phyloP scores from a whole-genome alignment of 2,888 invertebrate genomes.

The Parasteatoda lunata region DNA sequence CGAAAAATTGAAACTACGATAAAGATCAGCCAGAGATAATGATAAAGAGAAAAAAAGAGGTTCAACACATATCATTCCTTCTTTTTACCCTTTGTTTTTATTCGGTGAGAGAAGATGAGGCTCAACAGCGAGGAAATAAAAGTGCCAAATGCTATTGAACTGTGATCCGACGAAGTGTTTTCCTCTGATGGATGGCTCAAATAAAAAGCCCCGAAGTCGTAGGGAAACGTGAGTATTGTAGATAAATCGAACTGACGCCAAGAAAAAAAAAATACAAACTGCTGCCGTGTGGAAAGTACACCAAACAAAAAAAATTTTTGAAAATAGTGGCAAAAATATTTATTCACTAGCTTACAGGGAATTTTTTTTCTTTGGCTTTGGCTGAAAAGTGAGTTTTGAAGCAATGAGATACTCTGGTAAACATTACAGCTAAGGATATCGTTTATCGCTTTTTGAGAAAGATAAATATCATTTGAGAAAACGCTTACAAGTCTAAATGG shows the following conservation, averaged over 20 bases:
- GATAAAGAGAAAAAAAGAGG: constrained; percentile 1
- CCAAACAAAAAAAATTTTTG: not conserved
- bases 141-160: constrained; percentile 46
- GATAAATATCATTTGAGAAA: not conserved
- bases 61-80: constrained; percentile 39
- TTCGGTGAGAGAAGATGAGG: not conserved
- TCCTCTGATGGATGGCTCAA: constrained; percentile 37
- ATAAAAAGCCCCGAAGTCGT: constrained; percentile 43
- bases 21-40: constrained; percentile 26
- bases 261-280: constrained; percentile 11
- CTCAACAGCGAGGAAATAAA: constrained; percentile 37
- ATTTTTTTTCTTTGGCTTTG: not conserved
- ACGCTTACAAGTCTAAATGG: not conserved
- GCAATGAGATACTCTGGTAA: not conserved
- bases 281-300: constrained; percentile 16
- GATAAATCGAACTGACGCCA: constrained; percentile 46
- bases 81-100: not conserved
- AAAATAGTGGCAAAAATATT: constrained; percentile 35
- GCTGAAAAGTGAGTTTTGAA: not conserved
- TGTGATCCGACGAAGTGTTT: constrained; percentile 38
- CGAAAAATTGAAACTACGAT: constrained; percentile 11
- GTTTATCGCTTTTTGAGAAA: not conserved
- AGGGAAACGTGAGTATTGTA: constrained; percentile 20
- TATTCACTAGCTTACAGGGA: constrained; percentile 29
- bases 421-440: not conserved